Conservation (phyloP, 1,140 invertebrate species). For the Oscheius sp. region DNA sequence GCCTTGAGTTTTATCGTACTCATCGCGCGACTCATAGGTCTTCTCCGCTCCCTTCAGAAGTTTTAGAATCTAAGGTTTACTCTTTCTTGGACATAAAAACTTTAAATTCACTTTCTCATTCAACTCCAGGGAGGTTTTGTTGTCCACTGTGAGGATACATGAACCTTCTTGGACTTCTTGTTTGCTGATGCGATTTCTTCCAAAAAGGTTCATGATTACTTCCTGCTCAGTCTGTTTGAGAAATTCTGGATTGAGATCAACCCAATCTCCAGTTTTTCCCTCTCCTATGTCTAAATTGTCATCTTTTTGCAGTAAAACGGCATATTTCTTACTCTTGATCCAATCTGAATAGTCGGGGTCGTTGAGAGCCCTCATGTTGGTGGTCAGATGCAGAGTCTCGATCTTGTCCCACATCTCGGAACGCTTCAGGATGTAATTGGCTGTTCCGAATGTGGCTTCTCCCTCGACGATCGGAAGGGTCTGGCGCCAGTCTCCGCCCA, state of each 20-base stretch:
- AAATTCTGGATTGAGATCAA: no score
- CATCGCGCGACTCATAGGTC: background rate
- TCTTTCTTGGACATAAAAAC: background rate
- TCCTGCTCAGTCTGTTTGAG: no score
- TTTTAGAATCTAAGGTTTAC: constrained; percentile 9
- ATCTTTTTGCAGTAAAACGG: background rate
- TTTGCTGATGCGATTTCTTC: no score
- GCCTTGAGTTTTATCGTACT: background rate
- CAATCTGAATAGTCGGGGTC: background rate
- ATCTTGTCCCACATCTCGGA: background rate
- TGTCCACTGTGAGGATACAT: constrained; percentile 5
- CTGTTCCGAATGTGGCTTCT: constrained; percentile 1
- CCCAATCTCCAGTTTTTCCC: background rate
- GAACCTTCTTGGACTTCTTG: background rate
- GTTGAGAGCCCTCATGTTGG: constrained; percentile 32
- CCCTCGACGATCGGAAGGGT: constrained; percentile 45
- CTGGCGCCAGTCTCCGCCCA: constrained; percentile 58
- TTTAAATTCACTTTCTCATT: constrained; percentile 10
- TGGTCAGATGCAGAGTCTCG: constrained; percentile 2
- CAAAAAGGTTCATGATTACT: no score
- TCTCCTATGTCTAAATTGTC: background rate
- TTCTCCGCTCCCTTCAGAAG: background rate
- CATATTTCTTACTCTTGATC: background rate
- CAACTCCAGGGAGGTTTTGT: background rate
- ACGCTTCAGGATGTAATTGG: constrained; percentile 2